Percentiles rank a stretch among this genome's conserved stretches.
Conservation (phyloP, 37 sponge, comb jelly and placozoan species). For the Mnemiopsis leidyi region DNA sequence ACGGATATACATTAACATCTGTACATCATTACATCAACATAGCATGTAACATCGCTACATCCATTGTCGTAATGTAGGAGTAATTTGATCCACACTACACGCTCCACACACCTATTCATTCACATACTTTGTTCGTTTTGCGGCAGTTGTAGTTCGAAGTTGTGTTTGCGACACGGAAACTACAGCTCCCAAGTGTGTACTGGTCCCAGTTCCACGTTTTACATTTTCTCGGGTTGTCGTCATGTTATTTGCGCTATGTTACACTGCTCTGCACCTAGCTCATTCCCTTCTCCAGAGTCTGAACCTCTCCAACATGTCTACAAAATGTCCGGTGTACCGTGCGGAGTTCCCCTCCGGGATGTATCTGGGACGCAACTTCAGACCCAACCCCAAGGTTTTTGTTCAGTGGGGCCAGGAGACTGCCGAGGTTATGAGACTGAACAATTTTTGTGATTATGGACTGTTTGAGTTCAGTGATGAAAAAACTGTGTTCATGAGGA, state of each 20-base stretch:
- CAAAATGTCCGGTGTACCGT: not conserved
- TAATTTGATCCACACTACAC: not conserved
- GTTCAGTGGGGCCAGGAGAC: conserved; percentile 46
- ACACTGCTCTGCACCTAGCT: not conserved
- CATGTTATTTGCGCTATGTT: not conserved
- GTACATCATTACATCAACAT: too few species aligned
- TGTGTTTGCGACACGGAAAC: not conserved
- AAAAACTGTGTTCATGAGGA: conserved; percentile 36
- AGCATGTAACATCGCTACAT: too few species aligned
- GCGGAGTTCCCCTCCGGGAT: conserved; percentile 3
- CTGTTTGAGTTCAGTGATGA: not conserved
- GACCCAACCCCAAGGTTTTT: conserved; percentile 30
- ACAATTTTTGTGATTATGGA: conserved; percentile 11
- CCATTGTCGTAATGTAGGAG: too few species aligned
- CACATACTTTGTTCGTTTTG: too few species aligned
- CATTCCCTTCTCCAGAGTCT: not conserved
- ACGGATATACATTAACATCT: too few species aligned
- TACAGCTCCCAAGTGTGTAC: too few species aligned
- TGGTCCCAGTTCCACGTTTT: too few species aligned
- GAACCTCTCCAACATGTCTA: not conserved
- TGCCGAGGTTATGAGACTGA: not conserved
- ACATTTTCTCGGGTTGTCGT: too few species aligned
- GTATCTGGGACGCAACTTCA: not conserved
- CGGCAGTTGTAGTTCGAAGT: not conserved
- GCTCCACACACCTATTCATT: not conserved